Evolutionary conservation across 2,113 vertebrate species (phyloP), one percentile per base, ranked within the genome.

Genomic region (Toxotes jaculatrix): DNA sequence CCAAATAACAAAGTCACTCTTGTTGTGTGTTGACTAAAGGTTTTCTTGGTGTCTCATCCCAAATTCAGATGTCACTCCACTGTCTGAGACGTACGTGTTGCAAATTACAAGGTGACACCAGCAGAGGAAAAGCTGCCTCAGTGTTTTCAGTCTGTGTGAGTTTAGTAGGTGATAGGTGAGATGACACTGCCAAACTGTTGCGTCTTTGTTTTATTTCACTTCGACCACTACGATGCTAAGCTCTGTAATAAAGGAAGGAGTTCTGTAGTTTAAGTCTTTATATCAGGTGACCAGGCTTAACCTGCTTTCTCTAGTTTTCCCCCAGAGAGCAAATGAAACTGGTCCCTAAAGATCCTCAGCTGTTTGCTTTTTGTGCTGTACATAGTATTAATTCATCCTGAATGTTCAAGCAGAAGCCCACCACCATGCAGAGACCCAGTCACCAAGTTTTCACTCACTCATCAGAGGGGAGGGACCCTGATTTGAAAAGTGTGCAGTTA

Each of bases 101-200:
- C 71, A 74, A 64, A 79, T 62, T 56, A 74, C 1, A 5, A 38
- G 47, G 19, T 63, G 79, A 88, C 64, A 63, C 74, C 70, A 81
- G 81, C 71, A 56, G 53, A 72, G 19, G 45, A 74, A 62, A 79
- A 73, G 73, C 66, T 79, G 56, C 72, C 45, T 12, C 31, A 79
- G 56, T 23, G 4, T 67, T 92, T 86, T 74, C 36, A 80, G 49
- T 42, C 34, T 72, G 47, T 66, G 9, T 87, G 74, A 74, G 73
- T 60, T 53, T 56, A 82, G 57, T 66, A 64, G 69, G 36, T 74
- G 61, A 79, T 86, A 67, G 77, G 31, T 88, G 89, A 80, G 57
- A 85, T 47, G 74, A 91, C 82, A 88, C 91, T 91, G 92, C 87
- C 94, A 94, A 89, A 91, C 79, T 76, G 77, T 87, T 80, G 72